Conservation (phyloP, 2,113 vertebrate genomes). For the Coptodon bakossiorum region DNA sequence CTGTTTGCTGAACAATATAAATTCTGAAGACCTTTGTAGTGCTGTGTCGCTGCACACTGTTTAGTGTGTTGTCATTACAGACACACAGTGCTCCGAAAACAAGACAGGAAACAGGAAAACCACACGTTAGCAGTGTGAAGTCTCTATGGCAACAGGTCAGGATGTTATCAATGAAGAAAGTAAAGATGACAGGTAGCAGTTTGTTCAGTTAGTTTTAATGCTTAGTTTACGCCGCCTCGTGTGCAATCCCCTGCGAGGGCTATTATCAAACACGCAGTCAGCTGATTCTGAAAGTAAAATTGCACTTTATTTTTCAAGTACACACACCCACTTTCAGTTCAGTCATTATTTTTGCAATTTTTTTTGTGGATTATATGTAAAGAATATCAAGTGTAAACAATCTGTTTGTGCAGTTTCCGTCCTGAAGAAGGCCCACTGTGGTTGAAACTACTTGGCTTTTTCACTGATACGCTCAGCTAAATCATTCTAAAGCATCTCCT, state of each 20-base stretch:
- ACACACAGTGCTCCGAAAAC: conserved; percentile 10
- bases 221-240: neutral
- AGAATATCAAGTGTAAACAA: neutral
- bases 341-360: neutral
- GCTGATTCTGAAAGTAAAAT: neutral
- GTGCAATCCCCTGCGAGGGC: neutral
- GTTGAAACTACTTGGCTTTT: neutral
- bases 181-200: conserved; percentile 26
- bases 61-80: conserved; percentile 20
- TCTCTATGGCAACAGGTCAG: conserved; percentile 66
- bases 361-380: neutral
- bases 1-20: neutral
- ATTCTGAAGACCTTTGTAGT: neutral
- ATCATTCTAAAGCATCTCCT: neutral
- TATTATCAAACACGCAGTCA: neutral
- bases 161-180: conserved; percentile 52
- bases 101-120: conserved; percentile 79
- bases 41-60: neutral
- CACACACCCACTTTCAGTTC: neutral
- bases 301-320: neutral
- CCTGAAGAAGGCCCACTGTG: neutral
- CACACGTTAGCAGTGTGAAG: conserved; percentile 58
- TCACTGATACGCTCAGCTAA: neutral
- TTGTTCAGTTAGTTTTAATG: neutral
- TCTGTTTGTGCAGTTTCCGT: neutral